These are phyloP conservation scores for Endomychus coccineus DNA, from an alignment of 2,888 invertebrate species.

Conservation along the genomic window DNA sequence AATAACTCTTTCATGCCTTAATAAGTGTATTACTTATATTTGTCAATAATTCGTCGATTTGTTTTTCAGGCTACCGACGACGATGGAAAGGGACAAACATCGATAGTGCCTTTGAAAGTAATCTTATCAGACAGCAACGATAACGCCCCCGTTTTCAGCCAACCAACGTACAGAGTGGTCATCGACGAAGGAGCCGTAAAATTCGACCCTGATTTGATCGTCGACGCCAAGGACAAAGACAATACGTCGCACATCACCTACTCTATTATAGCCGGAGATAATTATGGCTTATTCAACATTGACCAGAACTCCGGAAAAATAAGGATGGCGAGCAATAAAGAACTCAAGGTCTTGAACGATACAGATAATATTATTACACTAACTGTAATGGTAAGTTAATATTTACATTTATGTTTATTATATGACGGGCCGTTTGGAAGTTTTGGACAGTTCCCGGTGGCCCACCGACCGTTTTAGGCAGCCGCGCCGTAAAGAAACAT, in stretches of 20 bases:
- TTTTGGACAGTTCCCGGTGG: too few relatives aligned
- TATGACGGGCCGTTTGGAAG: too few relatives aligned
- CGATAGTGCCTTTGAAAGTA: slow-evolving; percentile 72
- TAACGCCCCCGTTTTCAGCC: slow-evolving; percentile 76
- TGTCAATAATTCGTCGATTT: slow-evolving; percentile 10
- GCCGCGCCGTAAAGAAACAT: too few relatives aligned
- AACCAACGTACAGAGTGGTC: slow-evolving; percentile 67
- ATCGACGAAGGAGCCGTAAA: slow-evolving; percentile 80
- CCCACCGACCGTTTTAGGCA: too few relatives aligned
- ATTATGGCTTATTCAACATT: slow-evolving; percentile 58
- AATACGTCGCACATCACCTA: slow-evolving; percentile 74
- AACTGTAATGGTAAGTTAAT: slow-evolving; percentile 53
- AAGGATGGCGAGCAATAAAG: slow-evolving; percentile 47
- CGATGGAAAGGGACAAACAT: slow-evolving; percentile 69
- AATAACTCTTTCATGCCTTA: too few relatives aligned
- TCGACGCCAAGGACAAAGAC: slow-evolving; percentile 74
- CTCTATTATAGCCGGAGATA: slow-evolving; percentile 57
- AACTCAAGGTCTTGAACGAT: slow-evolving; percentile 52
- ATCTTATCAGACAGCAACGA: slow-evolving; percentile 80
- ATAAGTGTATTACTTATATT: background rate
- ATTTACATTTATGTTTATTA: too few relatives aligned
- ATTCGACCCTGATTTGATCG: slow-evolving; percentile 69
- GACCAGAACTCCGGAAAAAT: slow-evolving; percentile 64
- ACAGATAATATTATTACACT: slow-evolving; percentile 53
- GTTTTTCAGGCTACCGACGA: slow-evolving; percentile 71